Base-by-base conservation (phyloP, 2,797 vertebrate genomes). In the Leuciscus waleckii region DNA sequence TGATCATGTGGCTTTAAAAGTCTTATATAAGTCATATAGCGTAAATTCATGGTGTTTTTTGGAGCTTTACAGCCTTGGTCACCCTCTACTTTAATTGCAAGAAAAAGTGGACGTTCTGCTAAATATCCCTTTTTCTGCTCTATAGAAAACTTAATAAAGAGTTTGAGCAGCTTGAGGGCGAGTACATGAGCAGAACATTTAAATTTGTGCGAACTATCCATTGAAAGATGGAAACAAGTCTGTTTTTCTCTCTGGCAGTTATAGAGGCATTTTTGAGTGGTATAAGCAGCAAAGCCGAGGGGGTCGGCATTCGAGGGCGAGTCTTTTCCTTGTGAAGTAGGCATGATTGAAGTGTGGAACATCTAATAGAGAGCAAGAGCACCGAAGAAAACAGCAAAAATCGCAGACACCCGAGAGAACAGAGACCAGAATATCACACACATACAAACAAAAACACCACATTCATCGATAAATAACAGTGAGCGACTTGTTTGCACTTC, bases 341-440 rank as follows among this genome's bases (percentile, higher is more conserved):
- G 8, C 43, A 7, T 65, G 69, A 85, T 85, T 71, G 67, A 81
- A 85, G 78, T 81, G 29, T 51, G 41, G 41, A 85, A 85, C 39
- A 23, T 74, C 69, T 73, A 75, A 49, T 49, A 65, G 11, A 61
- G 43, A 74, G 54, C 32, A 61, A 43, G 77, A 65, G 54, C 19
- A 35, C 41, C 32, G 29, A 58, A 76, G 46, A 65, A 65, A 83
- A 13, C 61, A 23, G 73, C 35, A 37, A 68, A 51, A 75, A 49
- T 37, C 39, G 4, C 51, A 58, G 43, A 67, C 71, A 83, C 56
- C 32, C 71, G 3, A 65, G 81, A 75, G 29, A 83, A 79, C 75
- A 84, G 11, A 84, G 32, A 69, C 37, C 23, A 21, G 23, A 76
- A 83, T 51, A 54, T 32, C 74, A 69, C 74, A 69, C 63, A 6